Evolutionary conservation across 2,888 invertebrate genomes (phyloP).

Genomic region (Eristalis arbustorum): DNA sequence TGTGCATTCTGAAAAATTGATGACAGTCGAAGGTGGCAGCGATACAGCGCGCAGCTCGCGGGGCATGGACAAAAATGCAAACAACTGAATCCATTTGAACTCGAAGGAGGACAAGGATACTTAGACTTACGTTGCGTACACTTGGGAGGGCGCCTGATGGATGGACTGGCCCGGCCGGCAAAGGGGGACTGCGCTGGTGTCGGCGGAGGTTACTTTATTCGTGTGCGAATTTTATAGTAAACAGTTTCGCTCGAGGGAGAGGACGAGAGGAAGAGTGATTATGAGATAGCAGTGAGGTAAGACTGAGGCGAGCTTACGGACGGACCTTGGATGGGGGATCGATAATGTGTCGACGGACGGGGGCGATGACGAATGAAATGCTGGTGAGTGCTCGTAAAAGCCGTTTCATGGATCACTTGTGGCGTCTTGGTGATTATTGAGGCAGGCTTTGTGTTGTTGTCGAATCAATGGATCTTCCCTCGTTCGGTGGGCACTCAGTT

Average conservation of each 20-base stretch:
- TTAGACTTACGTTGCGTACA: background rate
- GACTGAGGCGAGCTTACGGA: background rate
- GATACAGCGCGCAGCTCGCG: no score
- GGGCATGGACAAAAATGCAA: slow-evolving; percentile 8
- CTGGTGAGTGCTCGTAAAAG: background rate
- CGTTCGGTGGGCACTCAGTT: background rate
- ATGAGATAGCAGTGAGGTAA: background rate
- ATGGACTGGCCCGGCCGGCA: background rate
- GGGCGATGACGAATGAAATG: background rate
- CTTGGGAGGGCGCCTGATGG: slow-evolving; percentile 1
- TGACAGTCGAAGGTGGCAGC: background rate
- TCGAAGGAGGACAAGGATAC: slow-evolving; percentile 28
- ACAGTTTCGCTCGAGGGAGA: background rate
- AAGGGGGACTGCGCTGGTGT: background rate
- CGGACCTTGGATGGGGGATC: background rate
- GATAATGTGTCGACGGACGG: background rate
- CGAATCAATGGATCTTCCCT: background rate
- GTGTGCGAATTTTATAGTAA: slow-evolving; percentile 1
- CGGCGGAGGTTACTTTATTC: background rate
- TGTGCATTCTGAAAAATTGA: slow-evolving; percentile 15
- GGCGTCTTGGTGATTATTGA: background rate
- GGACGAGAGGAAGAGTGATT: background rate
- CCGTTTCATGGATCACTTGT: background rate
- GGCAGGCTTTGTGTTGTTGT: background rate
- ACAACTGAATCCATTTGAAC: slow-evolving; percentile 24